A percentile compares a stretch with the other conserved stretches of the same genome.
Conservation (phyloP, 2,888 invertebrate species). For the Xylocampa areola region DNA sequence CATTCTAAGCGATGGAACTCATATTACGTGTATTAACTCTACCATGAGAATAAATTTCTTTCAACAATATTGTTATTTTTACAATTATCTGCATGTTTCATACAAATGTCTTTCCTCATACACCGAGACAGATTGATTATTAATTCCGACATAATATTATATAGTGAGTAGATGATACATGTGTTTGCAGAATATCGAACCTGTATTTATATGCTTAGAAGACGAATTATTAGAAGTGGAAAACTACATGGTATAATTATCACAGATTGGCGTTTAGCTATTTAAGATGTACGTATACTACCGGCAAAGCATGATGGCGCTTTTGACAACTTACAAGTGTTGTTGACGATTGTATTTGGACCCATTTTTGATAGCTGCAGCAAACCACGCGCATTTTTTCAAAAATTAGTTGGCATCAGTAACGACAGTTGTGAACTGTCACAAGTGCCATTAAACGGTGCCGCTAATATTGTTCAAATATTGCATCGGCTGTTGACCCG, state of each 20-base stretch:
- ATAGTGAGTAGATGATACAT: constrained; percentile 16
- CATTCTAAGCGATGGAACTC: too few species aligned
- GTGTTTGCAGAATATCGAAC: constrained; percentile 10
- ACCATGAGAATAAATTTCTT: background rate
- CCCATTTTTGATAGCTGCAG: too few species aligned
- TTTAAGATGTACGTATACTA: background rate
- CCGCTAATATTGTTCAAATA: too few species aligned
- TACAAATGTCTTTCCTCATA: constrained; percentile 21
- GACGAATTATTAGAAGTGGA: constrained; percentile 17
- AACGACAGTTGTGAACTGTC: too few species aligned
- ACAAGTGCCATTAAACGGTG: too few species aligned
- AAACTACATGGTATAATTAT: constrained; percentile 18
- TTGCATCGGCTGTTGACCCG: background rate
- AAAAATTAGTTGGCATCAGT: too few species aligned
- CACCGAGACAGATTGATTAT: constrained; percentile 19
- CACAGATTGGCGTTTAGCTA: constrained; percentile 7
- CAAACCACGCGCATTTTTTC: too few species aligned
- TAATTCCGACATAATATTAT: constrained; percentile 18
- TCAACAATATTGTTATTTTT: background rate
- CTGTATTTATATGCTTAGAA: constrained; percentile 23
- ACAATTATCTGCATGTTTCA: constrained; percentile 15
- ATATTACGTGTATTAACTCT: background rate
- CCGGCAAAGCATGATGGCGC: too few species aligned
- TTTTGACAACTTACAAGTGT: too few species aligned
- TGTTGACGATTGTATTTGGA: too few species aligned